Conservation (phyloP, 2,113 vertebrate species). For the Entelurus aequoreus region DNA sequence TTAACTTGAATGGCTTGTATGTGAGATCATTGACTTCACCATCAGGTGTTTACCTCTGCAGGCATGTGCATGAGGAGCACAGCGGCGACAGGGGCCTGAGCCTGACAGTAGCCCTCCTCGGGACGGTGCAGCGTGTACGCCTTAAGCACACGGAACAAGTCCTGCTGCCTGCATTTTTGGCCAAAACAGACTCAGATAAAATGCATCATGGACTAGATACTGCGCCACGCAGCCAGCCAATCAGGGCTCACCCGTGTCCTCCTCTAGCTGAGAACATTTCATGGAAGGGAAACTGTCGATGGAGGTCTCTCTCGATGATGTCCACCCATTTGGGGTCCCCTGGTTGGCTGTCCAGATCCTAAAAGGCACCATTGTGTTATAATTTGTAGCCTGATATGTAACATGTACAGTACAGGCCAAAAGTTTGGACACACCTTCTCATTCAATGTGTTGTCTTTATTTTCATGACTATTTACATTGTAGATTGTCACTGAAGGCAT, state of each 20-base stretch:
- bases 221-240: neutral
- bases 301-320: conserved; percentile 91
- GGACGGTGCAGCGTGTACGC: conserved; percentile 90
- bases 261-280: conserved; percentile 96
- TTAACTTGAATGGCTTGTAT: neutral
- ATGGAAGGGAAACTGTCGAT: conserved; percentile 96
- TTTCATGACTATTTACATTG: too few species aligned
- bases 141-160: conserved; percentile 91
- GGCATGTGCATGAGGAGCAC: conserved; percentile 99
- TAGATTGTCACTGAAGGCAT: too few species aligned
- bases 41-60: conserved; percentile 79
- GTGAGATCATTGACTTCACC: neutral
- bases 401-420: too few species aligned
- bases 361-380: neutral
- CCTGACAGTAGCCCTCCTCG: conserved; percentile 97
- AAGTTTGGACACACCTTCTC: too few species aligned
- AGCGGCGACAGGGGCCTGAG: conserved; percentile 92
- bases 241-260: conserved; percentile 81
- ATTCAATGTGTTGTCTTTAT: too few species aligned
- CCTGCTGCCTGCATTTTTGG: conserved; percentile 80
- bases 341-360: conserved; percentile 82
- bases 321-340: conserved; percentile 95
- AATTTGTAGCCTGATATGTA: too few species aligned
- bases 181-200: too few species aligned
- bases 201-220: neutral